Evolutionary conservation across 2,888 invertebrate genomes (phyloP), one percentile per base, ranked within the genome.

Genomic region (Idaea straminata): DNA sequence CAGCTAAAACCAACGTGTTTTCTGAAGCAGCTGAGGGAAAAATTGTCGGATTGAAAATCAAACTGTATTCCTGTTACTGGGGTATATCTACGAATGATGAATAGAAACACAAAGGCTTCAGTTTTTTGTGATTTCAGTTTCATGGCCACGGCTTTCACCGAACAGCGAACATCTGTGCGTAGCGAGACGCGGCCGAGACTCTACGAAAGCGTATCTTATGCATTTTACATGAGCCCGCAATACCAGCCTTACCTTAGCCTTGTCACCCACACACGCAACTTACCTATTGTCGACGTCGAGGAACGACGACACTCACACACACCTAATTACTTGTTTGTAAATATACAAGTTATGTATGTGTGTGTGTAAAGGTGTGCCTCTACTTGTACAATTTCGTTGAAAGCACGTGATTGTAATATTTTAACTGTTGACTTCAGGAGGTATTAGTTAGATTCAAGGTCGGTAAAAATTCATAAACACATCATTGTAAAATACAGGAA

Each of bases 211-310:
- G 85, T 85, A 92, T 92, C 94, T 94, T 94, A 94, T 94, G 94
- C 94, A 94, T 94, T 94, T 94, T 94, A 94, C 94, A 94, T 94
- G 94, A 94, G 94, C 70, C 62, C 47, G 47, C 47, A 47, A 59
- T 67, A 69, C 70, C 66, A 61, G 69, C 73, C 71, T 71, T 74
- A 73, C 75, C 75, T 74, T 72, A 73, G 72, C 75, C 73, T 72
- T 71, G 62, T 66, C 67, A 70, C 73, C 71, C 77, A 74, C 79
- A 79, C 81, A 79, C 72, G 72, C 75, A 70, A 4, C 47, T 47
- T 13, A 47, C 47, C 47, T 47, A 47, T 47, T 47, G 47, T 47
- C 47, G 47, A 25, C 25, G 25, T 25, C 25, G 10, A 47, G 47
- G 47, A 76, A 77, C 79, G 63, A 25, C 73, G 66, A 70, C 76